Base-by-base conservation (phyloP, 2,797 vertebrate species). In the Hippocampus kuda region DNA sequence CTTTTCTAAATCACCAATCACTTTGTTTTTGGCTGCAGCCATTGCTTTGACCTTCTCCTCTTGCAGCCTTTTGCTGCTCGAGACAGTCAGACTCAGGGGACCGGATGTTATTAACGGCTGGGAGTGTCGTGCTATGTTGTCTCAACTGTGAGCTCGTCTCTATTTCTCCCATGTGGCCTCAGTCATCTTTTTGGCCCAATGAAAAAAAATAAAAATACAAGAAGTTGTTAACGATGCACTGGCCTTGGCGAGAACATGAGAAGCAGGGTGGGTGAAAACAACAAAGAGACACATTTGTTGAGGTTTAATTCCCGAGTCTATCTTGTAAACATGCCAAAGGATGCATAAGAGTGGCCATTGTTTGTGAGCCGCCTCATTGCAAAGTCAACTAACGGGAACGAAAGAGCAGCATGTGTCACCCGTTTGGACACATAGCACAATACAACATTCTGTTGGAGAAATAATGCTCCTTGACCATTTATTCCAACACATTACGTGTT, bases 1-100 rank as follows among this genome's bases (percentile, higher is more conserved):
- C 77, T 83, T 86, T 86, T 72, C 81, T 79, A 85, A 88, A 88
- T 86, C 87, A 82, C 82, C 68, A 62, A 86, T 84, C 74, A 86
- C 86, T 89, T 88, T 89, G 86, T 87, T 90, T 85, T 89, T 82
- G 75, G 82, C 79, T 81, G 56, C 78, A 76, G 84, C 82, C 84
- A 87, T 79, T 72, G 77, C 80, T 72, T 38, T 86, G 87, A 88
- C 85, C 86, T 88, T 89, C 89, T 89, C 87, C 78, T 76, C 73
- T 87, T 89, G 86, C 88, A 87, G 79, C 77, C 83, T 85, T 83
- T 38, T 48, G 80, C 85, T 86, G 82, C 53, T 74, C 77, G 77
- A 82, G 85, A 84, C 84, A 86, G 42, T 79, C 84, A 88, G 85
- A 86, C 83, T 81, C 78, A 84, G 75, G 68, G 79, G 79, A 81